phyloP scores from a whole-genome alignment of 1,140 invertebrate species.

The Nymphalis io region DNA sequence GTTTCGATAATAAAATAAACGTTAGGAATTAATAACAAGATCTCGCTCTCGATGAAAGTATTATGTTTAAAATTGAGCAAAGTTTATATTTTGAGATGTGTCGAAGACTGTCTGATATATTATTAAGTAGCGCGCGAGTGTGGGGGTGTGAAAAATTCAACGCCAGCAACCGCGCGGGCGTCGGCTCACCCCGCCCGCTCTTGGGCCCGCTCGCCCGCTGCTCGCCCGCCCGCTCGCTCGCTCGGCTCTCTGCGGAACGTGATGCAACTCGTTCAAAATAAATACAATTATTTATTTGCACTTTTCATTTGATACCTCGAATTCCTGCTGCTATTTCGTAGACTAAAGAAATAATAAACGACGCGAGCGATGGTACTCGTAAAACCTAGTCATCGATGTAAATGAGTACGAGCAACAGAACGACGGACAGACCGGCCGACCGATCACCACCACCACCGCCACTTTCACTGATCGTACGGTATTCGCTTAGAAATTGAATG shows the following conservation, averaged over 20 bases:
- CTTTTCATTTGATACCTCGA: constrained; percentile 7
- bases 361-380: too few relatives aligned
- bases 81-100: constrained; percentile 62
- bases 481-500: constrained; percentile 4
- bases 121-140: constrained; percentile 52
- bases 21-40: constrained; percentile 9
- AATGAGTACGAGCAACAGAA: too few relatives aligned
- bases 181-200: background rate
- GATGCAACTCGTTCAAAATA: constrained; percentile 46
- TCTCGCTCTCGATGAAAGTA: constrained; percentile 2
- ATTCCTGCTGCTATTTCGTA: background rate
- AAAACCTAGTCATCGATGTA: too few relatives aligned
- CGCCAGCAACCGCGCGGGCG: constrained; percentile 46
- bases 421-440: background rate
- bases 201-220: background rate
- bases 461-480: constrained; percentile 4
- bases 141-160: constrained; percentile 71
- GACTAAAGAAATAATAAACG: too few relatives aligned
- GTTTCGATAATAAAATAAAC: background rate
- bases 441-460: background rate
- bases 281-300: constrained; percentile 51
- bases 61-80: background rate
- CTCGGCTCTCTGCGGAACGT: constrained; percentile 44
- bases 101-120: constrained; percentile 69
- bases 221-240: background rate